These are phyloP conservation scores for Ochropacha duplaris DNA, from an alignment of 2,888 invertebrate species.

Conservation along the genomic window DNA sequence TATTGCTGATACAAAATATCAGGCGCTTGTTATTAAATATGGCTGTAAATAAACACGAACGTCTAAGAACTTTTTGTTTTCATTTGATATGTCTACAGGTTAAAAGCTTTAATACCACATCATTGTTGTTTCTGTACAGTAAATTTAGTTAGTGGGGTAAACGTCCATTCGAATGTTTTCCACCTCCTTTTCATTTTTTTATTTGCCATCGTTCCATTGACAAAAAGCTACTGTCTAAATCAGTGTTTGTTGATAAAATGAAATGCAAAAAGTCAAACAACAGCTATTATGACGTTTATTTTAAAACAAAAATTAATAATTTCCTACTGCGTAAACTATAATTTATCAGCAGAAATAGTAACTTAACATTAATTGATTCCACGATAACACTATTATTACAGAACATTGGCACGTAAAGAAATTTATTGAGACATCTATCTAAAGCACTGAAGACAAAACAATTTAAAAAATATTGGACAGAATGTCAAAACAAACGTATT, in stretches of 20 bases:
- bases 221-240: neutral
- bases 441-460: too few relatives aligned
- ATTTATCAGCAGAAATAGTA: neutral
- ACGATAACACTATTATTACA: neutral
- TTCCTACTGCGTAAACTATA: neutral
- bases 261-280: neutral
- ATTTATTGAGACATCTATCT: neutral
- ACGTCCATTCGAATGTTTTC: too few relatives aligned
- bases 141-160: too few relatives aligned
- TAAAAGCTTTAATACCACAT: too few relatives aligned
- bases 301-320: neutral
- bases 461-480: neutral
- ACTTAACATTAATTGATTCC: neutral
- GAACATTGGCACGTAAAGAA: neutral
- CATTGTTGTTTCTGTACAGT: too few relatives aligned
- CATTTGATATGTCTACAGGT: too few relatives aligned
- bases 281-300: constrained; percentile 1
- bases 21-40: too few relatives aligned
- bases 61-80: too few relatives aligned
- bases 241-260: neutral
- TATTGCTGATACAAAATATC: too few relatives aligned
- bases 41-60: too few relatives aligned
- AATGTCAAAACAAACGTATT: neutral
- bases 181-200: too few relatives aligned
- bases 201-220: neutral